Conservation (phyloP, 2,113 vertebrate species). For the Oxyura jamaicensis region DNA sequence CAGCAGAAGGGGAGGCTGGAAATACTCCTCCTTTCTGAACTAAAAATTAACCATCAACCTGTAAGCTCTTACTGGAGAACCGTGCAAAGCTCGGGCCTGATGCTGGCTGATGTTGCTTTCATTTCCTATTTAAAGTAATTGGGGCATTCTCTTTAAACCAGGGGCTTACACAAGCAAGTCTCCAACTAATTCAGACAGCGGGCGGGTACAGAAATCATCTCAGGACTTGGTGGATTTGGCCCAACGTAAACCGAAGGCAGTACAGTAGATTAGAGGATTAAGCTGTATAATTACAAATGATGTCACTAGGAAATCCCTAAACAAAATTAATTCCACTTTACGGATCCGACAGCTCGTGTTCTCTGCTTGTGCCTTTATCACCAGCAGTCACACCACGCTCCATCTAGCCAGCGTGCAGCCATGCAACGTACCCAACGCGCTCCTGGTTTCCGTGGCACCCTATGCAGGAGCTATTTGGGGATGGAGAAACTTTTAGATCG, state of each 20-base stretch:
- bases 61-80: not conserved
- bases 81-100: not conserved
- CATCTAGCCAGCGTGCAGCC: not conserved
- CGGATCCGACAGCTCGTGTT: not conserved
- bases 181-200: constrained; percentile 1
- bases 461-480: not conserved
- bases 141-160: constrained; percentile 5
- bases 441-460: not conserved
- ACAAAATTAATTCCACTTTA: constrained; percentile 44
- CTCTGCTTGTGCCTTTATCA: not conserved
- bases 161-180: constrained; percentile 14
- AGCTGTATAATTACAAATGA: constrained; percentile 37
- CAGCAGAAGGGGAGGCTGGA: not conserved
- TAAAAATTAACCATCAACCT: not conserved
- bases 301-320: constrained; percentile 39
- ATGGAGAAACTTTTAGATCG: not conserved
- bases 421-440: not conserved
- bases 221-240: constrained; percentile 23
- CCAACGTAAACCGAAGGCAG: constrained; percentile 11
- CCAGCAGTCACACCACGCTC: not conserved
- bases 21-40: not conserved
- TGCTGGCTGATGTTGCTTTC: not conserved
- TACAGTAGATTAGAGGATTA: constrained; percentile 41
- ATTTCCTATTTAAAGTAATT: constrained; percentile 20
- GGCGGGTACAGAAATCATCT: not conserved